Conservation (phyloP, 2,888 invertebrate species). For the Drosophila paramelanica region DNA sequence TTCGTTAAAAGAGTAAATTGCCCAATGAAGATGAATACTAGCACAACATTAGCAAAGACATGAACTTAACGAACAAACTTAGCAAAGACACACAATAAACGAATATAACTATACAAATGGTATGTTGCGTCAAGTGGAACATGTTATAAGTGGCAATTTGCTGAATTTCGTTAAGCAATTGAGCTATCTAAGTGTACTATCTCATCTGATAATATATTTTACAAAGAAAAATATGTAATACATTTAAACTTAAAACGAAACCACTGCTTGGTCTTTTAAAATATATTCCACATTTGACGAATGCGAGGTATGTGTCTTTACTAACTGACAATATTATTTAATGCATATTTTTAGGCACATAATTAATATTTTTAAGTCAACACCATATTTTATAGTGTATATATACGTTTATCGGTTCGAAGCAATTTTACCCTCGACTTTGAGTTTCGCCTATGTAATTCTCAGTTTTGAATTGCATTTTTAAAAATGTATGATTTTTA, state of each 20-base stretch:
- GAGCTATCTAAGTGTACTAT: neutral
- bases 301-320: neutral
- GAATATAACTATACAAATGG: neutral
- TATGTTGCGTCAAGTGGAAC: too few relatives aligned
- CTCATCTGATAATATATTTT: too few relatives aligned
- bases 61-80: neutral
- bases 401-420: too few relatives aligned
- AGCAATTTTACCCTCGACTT: too few relatives aligned
- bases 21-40: neutral
- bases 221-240: too few relatives aligned
- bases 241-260: too few relatives aligned
- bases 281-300: neutral
- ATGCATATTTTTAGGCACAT: constrained; percentile 30
- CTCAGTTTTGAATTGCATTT: too few relatives aligned
- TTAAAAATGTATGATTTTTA: too few relatives aligned
- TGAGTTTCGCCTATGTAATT: too few relatives aligned
- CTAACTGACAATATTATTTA: neutral
- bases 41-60: neutral
- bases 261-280: neutral
- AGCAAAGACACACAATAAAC: neutral
- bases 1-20: constrained; percentile 16
- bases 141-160: neutral
- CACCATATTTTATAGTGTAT: neutral
- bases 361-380: neutral
- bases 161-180: neutral